These are phyloP conservation scores for Heteractis magnifica DNA, from an alignment of 92 coral and sea anemone genomes.

Conservation along the genomic window DNA sequence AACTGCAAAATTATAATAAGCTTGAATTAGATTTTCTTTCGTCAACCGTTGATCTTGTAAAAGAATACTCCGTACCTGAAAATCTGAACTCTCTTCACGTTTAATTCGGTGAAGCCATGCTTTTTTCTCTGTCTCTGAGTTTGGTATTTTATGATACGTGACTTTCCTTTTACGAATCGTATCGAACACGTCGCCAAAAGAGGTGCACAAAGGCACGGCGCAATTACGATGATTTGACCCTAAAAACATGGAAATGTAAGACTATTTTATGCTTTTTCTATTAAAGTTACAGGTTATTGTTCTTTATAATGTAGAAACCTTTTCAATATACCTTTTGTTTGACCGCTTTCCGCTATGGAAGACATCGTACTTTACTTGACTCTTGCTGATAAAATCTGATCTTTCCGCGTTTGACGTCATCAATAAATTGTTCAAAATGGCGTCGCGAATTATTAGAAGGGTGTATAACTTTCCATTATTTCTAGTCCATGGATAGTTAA, in stretches of 20 bases:
- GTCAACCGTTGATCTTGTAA: not conserved
- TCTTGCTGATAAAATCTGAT: no score
- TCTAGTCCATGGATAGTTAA: no score
- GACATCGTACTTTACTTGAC: no score
- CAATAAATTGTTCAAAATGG: no score
- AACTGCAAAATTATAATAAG: slow-evolving; percentile 24
- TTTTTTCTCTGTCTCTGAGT: slow-evolving; percentile 2
- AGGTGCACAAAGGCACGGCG: slow-evolving; percentile 26
- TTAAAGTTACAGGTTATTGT: no score
- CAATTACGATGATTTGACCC: slow-evolving; percentile 24
- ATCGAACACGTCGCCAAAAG: slow-evolving; percentile 18
- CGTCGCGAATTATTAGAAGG: no score
- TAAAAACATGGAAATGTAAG: not conserved
- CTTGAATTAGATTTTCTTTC: slow-evolving; percentile 7
- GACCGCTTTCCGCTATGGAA: no score
- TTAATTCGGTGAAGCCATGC: slow-evolving; percentile 35
- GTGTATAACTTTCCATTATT: no score
- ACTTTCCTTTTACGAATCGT: not conserved
- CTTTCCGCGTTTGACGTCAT: no score
- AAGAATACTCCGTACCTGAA: slow-evolving; percentile 24
- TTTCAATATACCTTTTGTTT: no score
- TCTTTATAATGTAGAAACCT: no score
- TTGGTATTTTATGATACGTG: slow-evolving; percentile 20
- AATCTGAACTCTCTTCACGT: slow-evolving; percentile 22
- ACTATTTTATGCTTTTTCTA: no score